Evolutionary conservation across 2,797 vertebrate genomes (phyloP), one percentile per base, ranked within the genome.

Genomic region (Rachycentron canadum): DNA sequence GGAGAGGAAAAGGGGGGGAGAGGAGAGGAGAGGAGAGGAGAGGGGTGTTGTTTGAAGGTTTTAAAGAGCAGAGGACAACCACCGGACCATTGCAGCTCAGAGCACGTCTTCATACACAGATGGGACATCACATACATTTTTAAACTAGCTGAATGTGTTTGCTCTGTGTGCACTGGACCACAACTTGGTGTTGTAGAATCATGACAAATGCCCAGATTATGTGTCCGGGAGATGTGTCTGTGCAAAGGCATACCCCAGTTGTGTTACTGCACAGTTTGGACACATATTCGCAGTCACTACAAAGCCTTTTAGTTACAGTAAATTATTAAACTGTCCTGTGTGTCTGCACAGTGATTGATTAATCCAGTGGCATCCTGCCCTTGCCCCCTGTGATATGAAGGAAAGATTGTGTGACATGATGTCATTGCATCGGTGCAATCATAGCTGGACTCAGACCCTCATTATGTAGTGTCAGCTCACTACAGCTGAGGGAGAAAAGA

Each of bases 341-440:
- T 41, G 77, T 79, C 82, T 73, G 70, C 11, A 0, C 71, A 1
- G 43, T 87, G 89, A 91, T 86, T 76, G 83, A 91, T 88, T 87
- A 79, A 62, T 65, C 72, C 7, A 36, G 43, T n/a, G 41, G 61
- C 25, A 77, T 87, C 82, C 73, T 89, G 85, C 61, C 90, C 83
- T 92, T 88, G 85, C 74, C 84, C 86, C 89, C 82, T 83, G 77
- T 19, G 81, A 88, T 79, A 85, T 81, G 79, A 88, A 86, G 86
- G 73, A 90, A 86, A 88, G 89, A 93, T 92, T 89, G 74, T 88
- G 89, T 92, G 90, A 91, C 92, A 90, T 93, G 86, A 92, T 93
- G 90, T 91, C 88, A 91, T 91, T 85, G 79, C 73, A 69, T 63
- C 58, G 43, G 81, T 87, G 87, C 86, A 92, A 91, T 93, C 87